A percentile compares a stretch with the other conserved stretches of the same genome.
phyloP scores from a whole-genome alignment of 2,888 invertebrate species.

The Thyatira batis region DNA sequence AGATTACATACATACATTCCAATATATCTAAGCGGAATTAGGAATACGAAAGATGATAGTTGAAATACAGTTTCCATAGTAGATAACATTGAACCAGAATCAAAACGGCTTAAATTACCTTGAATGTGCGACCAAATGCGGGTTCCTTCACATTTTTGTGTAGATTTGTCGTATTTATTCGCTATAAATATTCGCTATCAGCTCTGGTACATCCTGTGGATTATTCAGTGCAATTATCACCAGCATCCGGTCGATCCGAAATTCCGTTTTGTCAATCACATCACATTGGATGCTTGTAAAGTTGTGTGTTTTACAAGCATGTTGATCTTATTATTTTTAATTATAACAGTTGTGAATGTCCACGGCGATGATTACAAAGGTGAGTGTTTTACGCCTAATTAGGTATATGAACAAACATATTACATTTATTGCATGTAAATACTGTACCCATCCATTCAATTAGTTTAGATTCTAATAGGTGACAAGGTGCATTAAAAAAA shows the following conservation, averaged over 20 bases:
- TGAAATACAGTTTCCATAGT: background rate
- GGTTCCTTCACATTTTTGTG: constrained; percentile 17
- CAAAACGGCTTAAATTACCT: background rate
- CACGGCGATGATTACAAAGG: constrained; percentile 25
- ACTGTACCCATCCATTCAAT: no score
- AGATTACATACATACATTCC: no score
- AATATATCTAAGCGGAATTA: background rate
- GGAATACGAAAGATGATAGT: background rate
- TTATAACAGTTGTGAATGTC: constrained; percentile 28
- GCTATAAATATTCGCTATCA: constrained; percentile 41
- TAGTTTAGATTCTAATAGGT: no score
- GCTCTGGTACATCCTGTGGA: constrained; percentile 57
- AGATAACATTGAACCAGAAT: background rate
- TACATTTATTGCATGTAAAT: no score
- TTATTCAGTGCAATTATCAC: constrained; percentile 36
- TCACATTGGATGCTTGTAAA: constrained; percentile 1
- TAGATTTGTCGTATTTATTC: constrained; percentile 10
- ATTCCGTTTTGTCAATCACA: constrained; percentile 11
- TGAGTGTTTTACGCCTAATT: background rate
- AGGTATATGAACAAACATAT: no score
- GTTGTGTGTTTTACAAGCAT: constrained; percentile 26
- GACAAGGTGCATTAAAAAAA: no score
- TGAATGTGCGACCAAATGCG: constrained; percentile 10
- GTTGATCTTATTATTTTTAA: constrained; percentile 41
- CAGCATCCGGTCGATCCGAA: constrained; percentile 39